Base-by-base conservation (phyloP, 2,797 vertebrate genomes). In the Spinibarbus caldwelli region DNA sequence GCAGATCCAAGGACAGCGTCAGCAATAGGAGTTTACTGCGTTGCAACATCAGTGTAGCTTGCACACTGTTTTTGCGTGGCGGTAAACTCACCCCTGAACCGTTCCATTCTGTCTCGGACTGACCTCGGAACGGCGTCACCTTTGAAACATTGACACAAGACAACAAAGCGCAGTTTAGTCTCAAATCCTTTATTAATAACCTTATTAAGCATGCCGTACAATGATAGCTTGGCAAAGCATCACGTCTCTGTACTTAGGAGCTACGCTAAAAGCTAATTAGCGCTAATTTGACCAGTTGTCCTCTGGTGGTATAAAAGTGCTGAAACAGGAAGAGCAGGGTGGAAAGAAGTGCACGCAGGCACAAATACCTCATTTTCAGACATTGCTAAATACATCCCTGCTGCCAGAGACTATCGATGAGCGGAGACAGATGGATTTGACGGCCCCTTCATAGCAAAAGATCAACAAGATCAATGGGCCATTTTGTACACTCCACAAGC, bases 231-330 rank as follows among this genome's bases (percentile, higher is more conserved):
- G 73, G 47, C 62, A 84, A 84, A 78, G 64, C 54, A 21, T 66
- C 80, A 79, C 57, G 26, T 81, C 80, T 72, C 72, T 64, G 67
- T 73, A 68, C 78, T 87, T 43, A 86, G 80, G 34, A 80, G 80
- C 67, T 76, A 81, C 79, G 70, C 72, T 81, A 79, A 86, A 87
- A 66, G 75, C 86, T 90, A 91, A 92, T 92, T 89, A 87, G 87
- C 38, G 73, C 86, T 91, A 89, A 91, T 90, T 89, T 88, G 86
- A 90, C 85, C 86, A 87, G 87, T 90, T 80, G 81, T 88, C 86
- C 84, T 87, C 84, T 82, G 62, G 49, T 52, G 87, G 82, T 82
- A 71, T 49, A 70, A 89, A 86, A 87, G 85, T 77, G 85, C 86
- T 85, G 88, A 90, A 86, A 84, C 77, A 89, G 85, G 73, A 77